phyloP scores from a whole-genome alignment of 2,113 vertebrate species.

The Thamnophis sirtalis region DNA sequence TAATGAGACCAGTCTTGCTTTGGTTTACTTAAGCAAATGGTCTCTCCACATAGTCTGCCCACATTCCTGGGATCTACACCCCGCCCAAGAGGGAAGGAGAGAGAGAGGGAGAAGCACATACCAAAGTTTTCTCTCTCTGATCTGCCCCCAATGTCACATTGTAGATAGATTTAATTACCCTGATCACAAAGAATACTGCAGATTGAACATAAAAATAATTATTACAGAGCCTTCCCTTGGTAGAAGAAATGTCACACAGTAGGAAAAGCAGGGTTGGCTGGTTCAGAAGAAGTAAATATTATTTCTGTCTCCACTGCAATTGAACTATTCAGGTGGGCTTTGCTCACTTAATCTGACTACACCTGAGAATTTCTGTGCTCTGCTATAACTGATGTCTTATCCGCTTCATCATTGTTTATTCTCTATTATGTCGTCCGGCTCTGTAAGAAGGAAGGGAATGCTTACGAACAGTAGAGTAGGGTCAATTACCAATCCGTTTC shows the following conservation, averaged over 20 bases:
- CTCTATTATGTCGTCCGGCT: neutral
- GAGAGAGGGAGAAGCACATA: neutral
- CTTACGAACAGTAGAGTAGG: neutral
- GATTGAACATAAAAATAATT: neutral
- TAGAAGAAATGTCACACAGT: neutral
- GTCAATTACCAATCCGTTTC: neutral
- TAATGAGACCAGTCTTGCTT: neutral
- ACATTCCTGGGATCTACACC: neutral
- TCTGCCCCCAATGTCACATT: neutral
- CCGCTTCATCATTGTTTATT: neutral
- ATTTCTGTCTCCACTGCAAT: neutral
- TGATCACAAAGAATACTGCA: neutral
- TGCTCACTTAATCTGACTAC: neutral
- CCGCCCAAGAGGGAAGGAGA: neutral
- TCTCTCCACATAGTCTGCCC: neutral
- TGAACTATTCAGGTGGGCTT: neutral
- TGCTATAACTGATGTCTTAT: neutral
- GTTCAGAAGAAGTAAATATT: neutral
- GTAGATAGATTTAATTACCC: neutral
- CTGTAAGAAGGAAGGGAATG: neutral
- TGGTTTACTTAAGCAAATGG: neutral
- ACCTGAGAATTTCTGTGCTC: neutral
- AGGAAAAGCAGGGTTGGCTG: neutral
- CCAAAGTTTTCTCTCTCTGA: neutral
- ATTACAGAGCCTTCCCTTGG: neutral